These are phyloP conservation scores for Tragelaphus scriptus DNA, from an alignment of 2,113 vertebrate species.

Conservation along the genomic window DNA sequence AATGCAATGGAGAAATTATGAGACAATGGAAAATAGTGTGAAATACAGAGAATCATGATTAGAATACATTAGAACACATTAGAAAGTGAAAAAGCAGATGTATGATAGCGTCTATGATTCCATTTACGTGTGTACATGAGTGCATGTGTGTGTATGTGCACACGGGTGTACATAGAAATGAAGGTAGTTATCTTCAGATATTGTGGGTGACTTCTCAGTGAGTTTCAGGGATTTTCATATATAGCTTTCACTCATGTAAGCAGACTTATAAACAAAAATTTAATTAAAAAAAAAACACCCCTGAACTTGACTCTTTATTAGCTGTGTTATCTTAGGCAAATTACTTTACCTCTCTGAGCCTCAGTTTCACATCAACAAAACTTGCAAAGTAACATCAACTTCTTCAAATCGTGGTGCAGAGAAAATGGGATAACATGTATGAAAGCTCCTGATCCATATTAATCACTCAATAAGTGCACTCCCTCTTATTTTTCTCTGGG, in stretches of 20 bases:
- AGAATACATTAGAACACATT: not conserved
- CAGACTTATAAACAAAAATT: not conserved
- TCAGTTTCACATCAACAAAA: not conserved
- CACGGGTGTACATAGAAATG: fast-evolving
- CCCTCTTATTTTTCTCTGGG: not conserved
- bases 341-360: not conserved
- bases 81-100: not conserved
- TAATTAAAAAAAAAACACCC: not conserved
- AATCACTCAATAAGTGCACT: not conserved
- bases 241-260: not conserved
- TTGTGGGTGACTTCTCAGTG: not conserved
- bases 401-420: not conserved
- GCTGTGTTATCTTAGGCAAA: not conserved
- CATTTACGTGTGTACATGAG: not conserved
- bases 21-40: not conserved
- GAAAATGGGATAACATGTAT: not conserved
- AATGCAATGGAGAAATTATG: not conserved
- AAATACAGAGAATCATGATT: not conserved
- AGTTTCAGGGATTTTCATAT: not conserved
- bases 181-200: not conserved
- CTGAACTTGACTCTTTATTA: not conserved
- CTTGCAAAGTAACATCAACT: not conserved
- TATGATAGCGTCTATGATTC: not conserved
- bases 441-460: not conserved
- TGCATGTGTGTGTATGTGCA: not conserved